A percentile compares a stretch with the other conserved stretches of the same genome.
Evolutionary conservation across 2,888 invertebrate genomes (phyloP).

Genomic region (Cephus pulcher): DNA sequence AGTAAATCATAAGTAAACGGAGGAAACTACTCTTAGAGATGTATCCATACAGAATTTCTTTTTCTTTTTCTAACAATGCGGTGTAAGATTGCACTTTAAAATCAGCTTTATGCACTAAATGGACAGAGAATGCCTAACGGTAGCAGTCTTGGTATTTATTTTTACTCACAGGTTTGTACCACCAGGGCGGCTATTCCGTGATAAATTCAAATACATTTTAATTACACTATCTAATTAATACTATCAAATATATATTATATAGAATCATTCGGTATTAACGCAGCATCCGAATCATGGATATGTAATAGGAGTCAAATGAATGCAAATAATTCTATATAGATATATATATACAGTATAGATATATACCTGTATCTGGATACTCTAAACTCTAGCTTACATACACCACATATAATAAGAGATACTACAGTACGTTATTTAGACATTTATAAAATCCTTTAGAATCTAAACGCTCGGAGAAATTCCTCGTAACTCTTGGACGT

Average conservation of each 20-base stretch:
- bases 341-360: neutral
- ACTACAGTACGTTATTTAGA: neutral
- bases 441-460: neutral
- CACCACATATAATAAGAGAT: constrained; percentile 16
- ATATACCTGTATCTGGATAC: neutral
- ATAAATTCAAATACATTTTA: constrained; percentile 7
- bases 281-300: neutral
- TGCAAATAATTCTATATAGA: neutral
- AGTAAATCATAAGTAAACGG: neutral
- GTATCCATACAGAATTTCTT: neutral
- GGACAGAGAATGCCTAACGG: neutral
- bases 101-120: neutral
- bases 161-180: constrained; percentile 92
- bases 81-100: neutral
- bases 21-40: neutral
- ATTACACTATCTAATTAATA: neutral
- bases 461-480: neutral
- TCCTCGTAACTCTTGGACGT: neutral
- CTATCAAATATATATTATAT: neutral
- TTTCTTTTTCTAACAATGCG: neutral
- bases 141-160: constrained; percentile 35
- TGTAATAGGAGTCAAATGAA: neutral
- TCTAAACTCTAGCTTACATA: neutral
- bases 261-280: neutral
- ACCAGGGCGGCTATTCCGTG: constrained; percentile 83